phyloP scores from a whole-genome alignment of 2,797 vertebrate genomes.

The Eutrigla gurnardus region DNA sequence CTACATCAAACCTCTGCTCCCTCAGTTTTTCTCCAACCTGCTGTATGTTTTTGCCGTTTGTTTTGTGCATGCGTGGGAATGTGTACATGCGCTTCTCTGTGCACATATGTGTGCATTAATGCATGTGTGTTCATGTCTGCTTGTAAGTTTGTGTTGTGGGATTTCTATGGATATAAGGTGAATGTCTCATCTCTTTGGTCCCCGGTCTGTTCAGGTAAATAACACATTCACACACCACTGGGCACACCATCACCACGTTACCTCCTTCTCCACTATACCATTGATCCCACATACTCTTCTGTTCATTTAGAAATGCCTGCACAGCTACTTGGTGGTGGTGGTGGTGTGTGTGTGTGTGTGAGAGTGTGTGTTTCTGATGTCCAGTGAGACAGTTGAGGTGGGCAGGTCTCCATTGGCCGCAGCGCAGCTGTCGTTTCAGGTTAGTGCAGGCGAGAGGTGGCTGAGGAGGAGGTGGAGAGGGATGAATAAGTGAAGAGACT shows the following conservation, averaged over 20 bases:
- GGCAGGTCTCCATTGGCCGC: slow-evolving; percentile 66
- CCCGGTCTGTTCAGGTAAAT: slow-evolving; percentile 62
- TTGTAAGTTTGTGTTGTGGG: slow-evolving; percentile 22
- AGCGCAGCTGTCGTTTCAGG: slow-evolving; percentile 79
- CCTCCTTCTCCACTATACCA: slow-evolving; percentile 33
- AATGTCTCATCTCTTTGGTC: slow-evolving; percentile 43
- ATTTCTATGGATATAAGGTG: slow-evolving; percentile 47
- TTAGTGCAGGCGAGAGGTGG: slow-evolving; percentile 76
- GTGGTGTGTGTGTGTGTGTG: slow-evolving; percentile 29
- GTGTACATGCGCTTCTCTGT: neutral
- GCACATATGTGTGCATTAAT: neutral
- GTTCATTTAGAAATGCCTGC: slow-evolving; percentile 41
- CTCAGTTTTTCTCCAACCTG: neutral
- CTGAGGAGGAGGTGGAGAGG: slow-evolving; percentile 63
- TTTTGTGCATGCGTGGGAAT: slow-evolving; percentile 5
- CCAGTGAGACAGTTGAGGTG: slow-evolving; percentile 66
- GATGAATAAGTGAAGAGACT: slow-evolving; percentile 84
- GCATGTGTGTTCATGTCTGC: slow-evolving; percentile 18
- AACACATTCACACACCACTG: slow-evolving; percentile 66
- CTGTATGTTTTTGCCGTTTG: slow-evolving; percentile 15
- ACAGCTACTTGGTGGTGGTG: slow-evolving; percentile 31
- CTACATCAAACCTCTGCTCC: neutral
- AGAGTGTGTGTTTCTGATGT: slow-evolving; percentile 53
- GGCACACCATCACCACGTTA: slow-evolving; percentile 38
- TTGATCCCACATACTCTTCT: slow-evolving; percentile 36